Percentiles rank a stretch among this genome's conserved stretches.
These are phyloP conservation scores for Pollenia amentaria DNA, from an alignment of 2,888 invertebrate species.

Conservation along the genomic window DNA sequence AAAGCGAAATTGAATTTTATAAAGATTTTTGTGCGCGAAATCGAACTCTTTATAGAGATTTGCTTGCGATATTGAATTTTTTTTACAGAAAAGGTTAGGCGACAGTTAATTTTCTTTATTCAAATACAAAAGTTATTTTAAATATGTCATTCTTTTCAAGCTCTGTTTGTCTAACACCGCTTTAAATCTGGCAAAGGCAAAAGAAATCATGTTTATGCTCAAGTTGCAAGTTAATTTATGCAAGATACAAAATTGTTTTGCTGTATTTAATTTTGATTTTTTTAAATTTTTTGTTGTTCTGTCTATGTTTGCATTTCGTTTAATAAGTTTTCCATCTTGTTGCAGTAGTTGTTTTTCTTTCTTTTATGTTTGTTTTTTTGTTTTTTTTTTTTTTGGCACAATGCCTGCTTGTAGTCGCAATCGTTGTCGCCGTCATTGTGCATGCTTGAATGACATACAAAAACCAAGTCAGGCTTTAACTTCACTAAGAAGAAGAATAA, in stretches of 20 bases:
- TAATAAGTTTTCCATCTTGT: slow-evolving; percentile 49
- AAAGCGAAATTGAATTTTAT: no score
- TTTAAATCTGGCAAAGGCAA: slow-evolving; percentile 46
- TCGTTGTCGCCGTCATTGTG: slow-evolving; percentile 54
- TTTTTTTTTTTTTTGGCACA: slow-evolving; percentile 48
- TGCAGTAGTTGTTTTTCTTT: slow-evolving; percentile 20
- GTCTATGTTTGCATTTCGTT: slow-evolving; percentile 52
- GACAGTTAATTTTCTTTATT: no score
- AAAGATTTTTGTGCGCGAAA: no score
- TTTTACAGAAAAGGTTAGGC: no score
- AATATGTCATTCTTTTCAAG: background rate
- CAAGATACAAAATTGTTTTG: slow-evolving; percentile 72
- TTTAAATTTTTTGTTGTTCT: background rate
- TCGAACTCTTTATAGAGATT: no score
- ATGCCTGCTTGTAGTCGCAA: slow-evolving; percentile 27
- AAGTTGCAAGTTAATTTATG: slow-evolving; percentile 74
- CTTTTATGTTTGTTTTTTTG: no score
- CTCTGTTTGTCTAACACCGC: slow-evolving; percentile 1
- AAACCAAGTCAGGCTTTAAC: slow-evolving; percentile 62
- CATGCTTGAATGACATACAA: slow-evolving; percentile 62
- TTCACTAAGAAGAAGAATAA: slow-evolving; percentile 1
- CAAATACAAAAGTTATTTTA: background rate
- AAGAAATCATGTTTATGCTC: slow-evolving; percentile 66
- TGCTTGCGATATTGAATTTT: no score
- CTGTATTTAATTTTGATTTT: slow-evolving; percentile 54